Conservation (phyloP, 2,113 vertebrate species). For the Glaucomys volans region DNA sequence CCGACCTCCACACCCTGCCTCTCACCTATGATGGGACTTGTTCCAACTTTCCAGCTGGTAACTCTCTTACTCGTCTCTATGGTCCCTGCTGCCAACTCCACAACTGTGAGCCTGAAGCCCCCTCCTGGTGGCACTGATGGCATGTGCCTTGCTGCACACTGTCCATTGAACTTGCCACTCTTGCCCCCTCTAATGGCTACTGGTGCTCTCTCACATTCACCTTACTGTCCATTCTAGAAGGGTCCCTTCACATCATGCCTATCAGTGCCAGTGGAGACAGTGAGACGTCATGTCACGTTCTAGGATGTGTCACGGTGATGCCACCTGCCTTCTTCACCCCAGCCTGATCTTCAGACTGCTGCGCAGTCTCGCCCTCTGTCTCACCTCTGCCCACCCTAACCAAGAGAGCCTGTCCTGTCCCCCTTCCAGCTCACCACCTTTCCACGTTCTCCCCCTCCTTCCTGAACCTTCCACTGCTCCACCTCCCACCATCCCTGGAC, state of each 20-base stretch:
- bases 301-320: neutral
- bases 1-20: neutral
- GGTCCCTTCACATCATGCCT: neutral
- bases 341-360: neutral
- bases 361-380: accelerated
- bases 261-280: neutral
- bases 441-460: neutral
- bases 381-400: neutral
- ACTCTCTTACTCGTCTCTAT: neutral
- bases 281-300: neutral
- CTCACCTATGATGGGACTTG: neutral
- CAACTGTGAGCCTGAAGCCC: neutral
- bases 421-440: neutral
- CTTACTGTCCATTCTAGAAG: neutral
- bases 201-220: neutral
- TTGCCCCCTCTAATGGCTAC: neutral
- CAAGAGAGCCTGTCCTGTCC: neutral
- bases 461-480: neutral
- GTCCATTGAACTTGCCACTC: neutral
- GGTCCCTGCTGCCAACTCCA: neutral
- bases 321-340: neutral
- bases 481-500: neutral
- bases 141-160: neutral
- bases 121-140: neutral
- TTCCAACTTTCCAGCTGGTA: neutral